phyloP scores from a whole-genome alignment of 2,888 invertebrate species.

The Phyllotreta cruciferae region DNA sequence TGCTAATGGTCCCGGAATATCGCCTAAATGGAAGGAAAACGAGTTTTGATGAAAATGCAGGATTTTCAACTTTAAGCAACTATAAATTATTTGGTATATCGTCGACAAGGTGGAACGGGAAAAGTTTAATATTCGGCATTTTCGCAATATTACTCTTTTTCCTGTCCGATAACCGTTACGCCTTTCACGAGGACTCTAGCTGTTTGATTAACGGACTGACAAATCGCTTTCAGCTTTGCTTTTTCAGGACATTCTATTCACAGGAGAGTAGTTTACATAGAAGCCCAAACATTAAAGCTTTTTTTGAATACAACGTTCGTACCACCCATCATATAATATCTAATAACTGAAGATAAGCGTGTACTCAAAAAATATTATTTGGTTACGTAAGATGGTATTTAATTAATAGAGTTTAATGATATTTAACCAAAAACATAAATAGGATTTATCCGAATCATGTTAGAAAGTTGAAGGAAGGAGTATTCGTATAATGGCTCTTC shows the following conservation, averaged over 20 bases:
- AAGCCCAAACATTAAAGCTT: no score
- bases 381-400: no score
- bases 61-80: conserved; percentile 26
- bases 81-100: conserved; percentile 29
- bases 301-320: no score
- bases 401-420: background rate
- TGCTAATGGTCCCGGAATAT: conserved; percentile 24
- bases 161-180: conserved; percentile 11
- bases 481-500: conserved; percentile 12
- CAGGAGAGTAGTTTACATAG: no score
- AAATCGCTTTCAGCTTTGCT: conserved; percentile 6
- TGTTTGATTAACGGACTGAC: conserved; percentile 7
- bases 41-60: conserved; percentile 23
- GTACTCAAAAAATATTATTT: no score
- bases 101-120: conserved; percentile 12
- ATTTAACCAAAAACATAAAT: background rate
- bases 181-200: conserved; percentile 2
- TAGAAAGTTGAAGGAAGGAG: conserved; percentile 13
- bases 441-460: conserved; percentile 1
- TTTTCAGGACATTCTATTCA: background rate
- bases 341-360: no score
- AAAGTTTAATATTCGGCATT: conserved; percentile 15
- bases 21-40: conserved; percentile 25
- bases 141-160: conserved; percentile 20
- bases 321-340: no score